Percentiles rank a stretch among this genome's conserved stretches.
Evolutionary conservation across 2,113 vertebrate genomes (phyloP).

Genomic region (Chaetops frenatus): DNA sequence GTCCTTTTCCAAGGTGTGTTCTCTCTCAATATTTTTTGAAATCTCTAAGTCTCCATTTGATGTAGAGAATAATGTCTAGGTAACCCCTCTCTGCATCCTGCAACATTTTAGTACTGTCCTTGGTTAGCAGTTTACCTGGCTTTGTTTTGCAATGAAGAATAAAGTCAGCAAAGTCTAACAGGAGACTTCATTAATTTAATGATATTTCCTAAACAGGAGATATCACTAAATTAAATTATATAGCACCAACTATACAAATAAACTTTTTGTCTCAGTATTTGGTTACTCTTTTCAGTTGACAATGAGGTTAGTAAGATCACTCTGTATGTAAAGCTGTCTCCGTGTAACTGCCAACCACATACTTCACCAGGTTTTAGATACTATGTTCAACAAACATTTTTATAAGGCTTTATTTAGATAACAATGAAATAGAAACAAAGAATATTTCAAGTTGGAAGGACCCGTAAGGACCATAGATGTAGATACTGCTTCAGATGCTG

Average conservation of each 20-base stretch:
- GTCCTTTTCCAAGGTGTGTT: not conserved
- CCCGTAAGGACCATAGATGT: not conserved
- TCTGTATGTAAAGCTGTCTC: not conserved
- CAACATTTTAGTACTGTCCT: not conserved
- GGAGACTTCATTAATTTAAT: too few relatives aligned
- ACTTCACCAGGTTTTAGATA: not conserved
- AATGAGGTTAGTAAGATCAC: not conserved
- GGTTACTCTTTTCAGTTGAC: not conserved
- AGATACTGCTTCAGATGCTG: not conserved
- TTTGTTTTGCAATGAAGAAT: not conserved
- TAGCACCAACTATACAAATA: not conserved
- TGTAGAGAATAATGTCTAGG: not conserved
- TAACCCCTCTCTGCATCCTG: not conserved
- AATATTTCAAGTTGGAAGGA: not conserved
- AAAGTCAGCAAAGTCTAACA: not conserved
- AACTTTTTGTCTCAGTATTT: not conserved
- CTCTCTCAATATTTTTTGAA: not conserved
- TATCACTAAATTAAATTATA: not conserved
- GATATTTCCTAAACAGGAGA: not conserved
- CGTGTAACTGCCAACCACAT: not conserved
- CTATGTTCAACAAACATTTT: not conserved
- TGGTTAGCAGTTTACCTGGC: not conserved
- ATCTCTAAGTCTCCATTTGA: not conserved
- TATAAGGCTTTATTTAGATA: not conserved
- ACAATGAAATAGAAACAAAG: not conserved